These are phyloP conservation scores for Diplogasteroides magnus DNA, from an alignment of 1,140 invertebrate genomes.

Conservation along the genomic window DNA sequence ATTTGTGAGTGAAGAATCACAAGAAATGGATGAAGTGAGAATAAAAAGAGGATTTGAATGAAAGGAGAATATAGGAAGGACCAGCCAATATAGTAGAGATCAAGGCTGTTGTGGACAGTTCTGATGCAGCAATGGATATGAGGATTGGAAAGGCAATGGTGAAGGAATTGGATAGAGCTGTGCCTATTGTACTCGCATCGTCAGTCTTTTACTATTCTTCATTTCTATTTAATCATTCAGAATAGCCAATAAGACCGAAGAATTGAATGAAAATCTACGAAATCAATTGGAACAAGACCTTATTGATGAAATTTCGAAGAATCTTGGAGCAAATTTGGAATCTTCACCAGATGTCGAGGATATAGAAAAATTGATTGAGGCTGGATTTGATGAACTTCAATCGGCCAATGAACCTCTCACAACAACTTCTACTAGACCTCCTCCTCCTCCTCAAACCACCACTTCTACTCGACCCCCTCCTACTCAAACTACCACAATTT, in stretches of 20 bases:
- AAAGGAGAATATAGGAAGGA: neutral
- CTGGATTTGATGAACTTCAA: too few species aligned
- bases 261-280: neutral
- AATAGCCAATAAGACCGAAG: neutral
- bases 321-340: neutral
- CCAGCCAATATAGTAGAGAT: neutral
- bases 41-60: too few species aligned
- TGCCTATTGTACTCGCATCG: neutral
- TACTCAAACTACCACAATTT: too few species aligned
- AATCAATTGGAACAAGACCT: neutral
- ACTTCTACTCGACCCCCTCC: too few species aligned
- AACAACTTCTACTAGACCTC: too few species aligned
- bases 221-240: neutral
- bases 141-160: neutral
- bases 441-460: too few species aligned
- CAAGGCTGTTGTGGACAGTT: neutral
- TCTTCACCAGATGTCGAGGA: neutral
- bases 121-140: neutral
- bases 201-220: neutral
- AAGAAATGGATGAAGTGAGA: neutral
- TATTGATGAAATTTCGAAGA: neutral
- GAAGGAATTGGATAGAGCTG: neutral
- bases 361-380: too few species aligned
- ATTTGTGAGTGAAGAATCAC: too few species aligned
- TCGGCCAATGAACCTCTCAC: too few species aligned